phyloP scores from a whole-genome alignment of 2,113 vertebrate species.

The Percina caprodes region DNA sequence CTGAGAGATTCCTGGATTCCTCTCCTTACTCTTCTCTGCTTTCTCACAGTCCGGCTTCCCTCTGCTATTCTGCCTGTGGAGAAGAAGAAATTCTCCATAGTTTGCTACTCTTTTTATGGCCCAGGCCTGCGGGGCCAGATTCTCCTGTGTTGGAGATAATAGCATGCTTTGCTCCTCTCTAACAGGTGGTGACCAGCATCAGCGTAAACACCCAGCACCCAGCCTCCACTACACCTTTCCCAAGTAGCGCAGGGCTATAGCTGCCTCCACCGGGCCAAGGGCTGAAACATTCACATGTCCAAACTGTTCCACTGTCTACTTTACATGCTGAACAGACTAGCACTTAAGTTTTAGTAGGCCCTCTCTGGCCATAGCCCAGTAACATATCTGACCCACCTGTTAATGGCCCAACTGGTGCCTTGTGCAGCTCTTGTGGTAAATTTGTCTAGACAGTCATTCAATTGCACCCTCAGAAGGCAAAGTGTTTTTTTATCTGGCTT shows the following conservation, averaged over 20 bases:
- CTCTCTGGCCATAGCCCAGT: slow-evolving; percentile 66
- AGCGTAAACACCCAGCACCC: slow-evolving; percentile 71
- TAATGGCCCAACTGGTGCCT: slow-evolving; percentile 58
- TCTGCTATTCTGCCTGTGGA: slow-evolving; percentile 46
- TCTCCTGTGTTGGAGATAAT: slow-evolving; percentile 83
- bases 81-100: slow-evolving; percentile 65
- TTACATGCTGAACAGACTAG: slow-evolving; percentile 54
- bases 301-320: slow-evolving; percentile 61
- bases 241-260: slow-evolving; percentile 26
- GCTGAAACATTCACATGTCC: slow-evolving; percentile 48
- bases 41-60: slow-evolving; percentile 65
- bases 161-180: slow-evolving; percentile 75
- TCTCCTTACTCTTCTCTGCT: slow-evolving; percentile 39
- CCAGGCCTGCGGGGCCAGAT: slow-evolving; percentile 81
- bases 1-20: slow-evolving; percentile 70
- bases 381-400: slow-evolving; percentile 80
- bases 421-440: slow-evolving; percentile 52
- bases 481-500: slow-evolving; percentile 62
- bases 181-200: slow-evolving; percentile 83
- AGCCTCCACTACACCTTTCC: slow-evolving; percentile 58
- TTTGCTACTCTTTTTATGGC: slow-evolving; percentile 78
- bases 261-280: slow-evolving; percentile 9
- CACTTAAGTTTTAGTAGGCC: slow-evolving; percentile 64
- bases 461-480: slow-evolving; percentile 60
- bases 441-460: slow-evolving; percentile 71